Evolutionary conservation across 2,888 invertebrate genomes (phyloP), one percentile per base, ranked within the genome.

Genomic region (Epirrhoe tristata): DNA sequence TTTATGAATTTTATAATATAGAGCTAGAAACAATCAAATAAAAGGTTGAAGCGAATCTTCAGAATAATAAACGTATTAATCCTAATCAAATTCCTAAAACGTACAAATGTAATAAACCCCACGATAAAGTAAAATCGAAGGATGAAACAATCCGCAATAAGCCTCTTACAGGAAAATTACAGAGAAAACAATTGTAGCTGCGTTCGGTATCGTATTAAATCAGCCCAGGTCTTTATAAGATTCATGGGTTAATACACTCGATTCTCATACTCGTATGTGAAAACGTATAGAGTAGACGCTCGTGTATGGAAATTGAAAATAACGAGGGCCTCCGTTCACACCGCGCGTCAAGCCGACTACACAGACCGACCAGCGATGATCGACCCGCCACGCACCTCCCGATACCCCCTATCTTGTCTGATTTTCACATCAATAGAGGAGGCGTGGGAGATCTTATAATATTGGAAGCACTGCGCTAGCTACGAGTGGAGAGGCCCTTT

Each of bases 251-350:
- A 89, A 90, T 91, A 90, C 89, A 89, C 87, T 86, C 86, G 78
- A 82, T 79, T 81, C 84, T 87, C 87, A 85, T 86, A 87, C 84
- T 84, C 81, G 81, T 84, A 87, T 83, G 87, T 85, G 86, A 88
- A 88, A 87, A 87, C 82, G 85, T 88, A 87, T 81, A 89, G 86
- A 83, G 83, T 84, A 88, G 89, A 87, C 83, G 90, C 85, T 88
- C 87, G 89, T 89, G 90, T 91, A 91, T 91, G 91, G 91, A 93
- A 93, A 93, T 93, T 92, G 92, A 92, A 93, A 93, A 93, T 93
- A 93, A 93, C 91, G 93, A 93, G 91, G 85, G 84, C 87, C 87
- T 84, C 85, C 87, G 90, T 91, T 91, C 91, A 87, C 89, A 89
- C 87, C 86, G 87, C 87, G 89, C 90, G 85, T 86, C 88, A 87